Evolutionary conservation across 2,797 vertebrate species (phyloP).

Genomic region (Astyanax mexicanus): DNA sequence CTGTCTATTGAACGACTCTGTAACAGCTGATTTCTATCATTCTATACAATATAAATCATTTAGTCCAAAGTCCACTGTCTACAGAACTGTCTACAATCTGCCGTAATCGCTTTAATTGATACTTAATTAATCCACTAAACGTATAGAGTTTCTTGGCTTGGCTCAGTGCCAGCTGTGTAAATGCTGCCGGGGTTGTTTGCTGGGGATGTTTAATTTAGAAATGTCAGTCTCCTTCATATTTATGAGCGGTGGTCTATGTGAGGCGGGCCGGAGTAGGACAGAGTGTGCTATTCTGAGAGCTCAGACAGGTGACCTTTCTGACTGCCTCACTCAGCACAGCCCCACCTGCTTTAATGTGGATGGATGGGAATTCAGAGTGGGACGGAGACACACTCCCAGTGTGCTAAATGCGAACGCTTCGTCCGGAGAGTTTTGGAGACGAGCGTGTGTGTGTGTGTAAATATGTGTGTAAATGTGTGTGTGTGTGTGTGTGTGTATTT

Average conservation of each 20-base stretch:
- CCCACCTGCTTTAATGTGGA: slow-evolving; percentile 36
- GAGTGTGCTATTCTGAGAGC: slow-evolving; percentile 51
- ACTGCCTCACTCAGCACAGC: slow-evolving; percentile 45
- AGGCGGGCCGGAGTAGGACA: slow-evolving; percentile 37
- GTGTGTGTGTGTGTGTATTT: too few relatives aligned
- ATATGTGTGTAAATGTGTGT: too few relatives aligned
- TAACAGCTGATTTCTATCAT: too few relatives aligned
- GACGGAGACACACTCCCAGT: neutral
- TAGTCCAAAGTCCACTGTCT: too few relatives aligned
- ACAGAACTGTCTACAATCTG: too few relatives aligned
- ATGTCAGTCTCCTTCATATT: slow-evolving; percentile 67
- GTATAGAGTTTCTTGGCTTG: slow-evolving; percentile 17
- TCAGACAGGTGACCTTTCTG: slow-evolving; percentile 61
- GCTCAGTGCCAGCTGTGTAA: slow-evolving; percentile 25
- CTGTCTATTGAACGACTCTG: too few relatives aligned
- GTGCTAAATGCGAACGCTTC: slow-evolving; percentile 6
- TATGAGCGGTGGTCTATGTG: slow-evolving; percentile 54
- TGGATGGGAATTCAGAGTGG: slow-evolving; percentile 53
- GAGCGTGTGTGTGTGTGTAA: neutral
- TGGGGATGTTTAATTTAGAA: slow-evolving; percentile 66
- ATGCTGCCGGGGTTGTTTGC: slow-evolving; percentile 57
- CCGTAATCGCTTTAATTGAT: slow-evolving; percentile 34
- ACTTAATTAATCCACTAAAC: slow-evolving; percentile 30
- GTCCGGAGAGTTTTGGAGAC: neutral
- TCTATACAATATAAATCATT: too few relatives aligned